Percentiles rank a stretch among this genome's conserved stretches.
Evolutionary conservation across 1,140 invertebrate genomes (phyloP).

Genomic region (Cataglyphis hispanica): DNA sequence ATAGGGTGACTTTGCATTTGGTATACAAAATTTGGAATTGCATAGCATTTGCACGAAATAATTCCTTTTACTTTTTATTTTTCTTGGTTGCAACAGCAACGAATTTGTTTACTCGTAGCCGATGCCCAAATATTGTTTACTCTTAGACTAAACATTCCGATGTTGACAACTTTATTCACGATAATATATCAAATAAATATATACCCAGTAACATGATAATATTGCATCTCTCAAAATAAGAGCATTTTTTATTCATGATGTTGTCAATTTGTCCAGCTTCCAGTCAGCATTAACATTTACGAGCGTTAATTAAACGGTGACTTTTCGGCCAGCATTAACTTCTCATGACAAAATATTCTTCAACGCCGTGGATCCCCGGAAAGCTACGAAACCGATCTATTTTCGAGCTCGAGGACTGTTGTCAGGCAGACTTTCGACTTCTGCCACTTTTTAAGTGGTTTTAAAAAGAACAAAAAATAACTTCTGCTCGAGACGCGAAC

Average conservation of each 20-base stretch:
- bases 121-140: not conserved
- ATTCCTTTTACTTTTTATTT: conserved; percentile 1
- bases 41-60: not conserved
- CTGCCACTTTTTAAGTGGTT: conserved; percentile 45
- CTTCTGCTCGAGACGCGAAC: conserved; percentile 1
- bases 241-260: not conserved
- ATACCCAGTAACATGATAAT: not conserved
- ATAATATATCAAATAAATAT: not conserved
- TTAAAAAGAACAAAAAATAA: conserved; percentile 38
- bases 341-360: not conserved
- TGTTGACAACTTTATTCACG: not conserved
- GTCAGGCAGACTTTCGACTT: conserved; percentile 49
- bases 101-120: conserved; percentile 21
- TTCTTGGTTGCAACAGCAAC: not conserved
- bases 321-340: not conserved
- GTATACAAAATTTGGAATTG: not conserved
- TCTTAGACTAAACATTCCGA: conserved; percentile 1
- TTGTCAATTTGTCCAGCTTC: not conserved
- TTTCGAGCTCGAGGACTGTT: conserved; percentile 72
- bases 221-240: not conserved
- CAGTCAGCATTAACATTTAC: not conserved
- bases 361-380: conserved; percentile 24
- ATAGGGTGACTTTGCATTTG: not conserved
- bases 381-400: conserved; percentile 66
- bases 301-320: not conserved